Base-by-base conservation (phyloP, 2,888 invertebrate genomes). In the Diaphora mendica region DNA sequence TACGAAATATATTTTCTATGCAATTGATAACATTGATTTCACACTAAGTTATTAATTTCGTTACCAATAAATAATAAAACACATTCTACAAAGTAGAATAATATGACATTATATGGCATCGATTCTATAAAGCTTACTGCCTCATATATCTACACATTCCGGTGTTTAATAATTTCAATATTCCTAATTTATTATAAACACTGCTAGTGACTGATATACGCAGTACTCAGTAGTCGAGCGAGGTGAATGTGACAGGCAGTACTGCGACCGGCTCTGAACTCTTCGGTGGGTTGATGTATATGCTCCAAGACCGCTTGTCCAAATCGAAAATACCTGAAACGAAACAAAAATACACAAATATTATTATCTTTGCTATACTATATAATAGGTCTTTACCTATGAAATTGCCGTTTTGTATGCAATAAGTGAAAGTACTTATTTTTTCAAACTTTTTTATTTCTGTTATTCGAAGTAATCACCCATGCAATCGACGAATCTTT, bases 231-330 rank as follows among this genome's bases (percentile, higher is more conserved):
- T 81, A 81, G 51, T 87, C 87, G 66, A 94, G 78, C 55, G 85
- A 85, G 1, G 91, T 85, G 79, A 95, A 95, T 20, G 87, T 82
- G 55, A 98, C 89, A 0, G 97, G 98, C 79, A 98, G 89, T 0
- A 97, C 97, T 39, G 97, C 97, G 48, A 98, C 94, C 0, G 98
- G 98, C 78, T 97, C 97, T 48, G 96, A 97, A 7, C 88, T 91
- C 79, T 96, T 96, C 4, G 98, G 98, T 87, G 97, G 97, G 85
- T 98, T 97, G 26, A 97, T 97, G 91, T 98, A 98, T 71, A 98
- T 93, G 68, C 97, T 96, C 97, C 98, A 97, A 0, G 98, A 98
- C 84, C 95, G 96, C 72, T 97, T 96, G 44, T 96, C 94, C 82
- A 98, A 96, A 90, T 98, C 98, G 86, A 98, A 98, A 72, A 98